Percentiles rank a stretch among this genome's conserved stretches.
phyloP scores from a whole-genome alignment of 2,797 vertebrate species.

The Kryptopterus vitreolus region DNA sequence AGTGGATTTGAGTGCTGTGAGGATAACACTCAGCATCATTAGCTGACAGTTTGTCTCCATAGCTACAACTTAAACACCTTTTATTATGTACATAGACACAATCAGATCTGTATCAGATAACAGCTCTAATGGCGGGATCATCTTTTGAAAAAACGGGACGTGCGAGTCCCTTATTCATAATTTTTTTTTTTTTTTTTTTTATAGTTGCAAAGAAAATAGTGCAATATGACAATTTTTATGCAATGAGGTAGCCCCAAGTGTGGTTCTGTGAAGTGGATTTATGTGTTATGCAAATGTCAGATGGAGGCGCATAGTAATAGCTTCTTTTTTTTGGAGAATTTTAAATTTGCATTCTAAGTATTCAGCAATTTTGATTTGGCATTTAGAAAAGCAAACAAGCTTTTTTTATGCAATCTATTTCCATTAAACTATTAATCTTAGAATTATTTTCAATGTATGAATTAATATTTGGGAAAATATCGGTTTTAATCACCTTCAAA shows the following conservation, averaged over 20 bases:
- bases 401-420: background rate
- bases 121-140: background rate
- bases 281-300: background rate
- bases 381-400: background rate
- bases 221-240: constrained; percentile 19
- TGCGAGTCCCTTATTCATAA: background rate
- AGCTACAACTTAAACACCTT: constrained; percentile 7
- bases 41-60: constrained; percentile 14
- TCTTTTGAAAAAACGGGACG: background rate
- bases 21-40: background rate
- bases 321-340: background rate
- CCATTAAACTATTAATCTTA: too few relatives aligned
- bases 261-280: constrained; percentile 3
- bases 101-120: background rate
- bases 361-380: background rate
- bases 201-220: background rate
- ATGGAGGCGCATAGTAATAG: background rate
- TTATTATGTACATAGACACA: constrained; percentile 18
- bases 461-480: background rate
- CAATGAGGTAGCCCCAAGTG: background rate
- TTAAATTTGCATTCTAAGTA: background rate
- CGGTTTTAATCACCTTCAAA: background rate
- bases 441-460: too few relatives aligned
- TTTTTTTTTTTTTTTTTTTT: background rate
- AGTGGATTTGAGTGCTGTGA: constrained; percentile 5